These are phyloP conservation scores for Eleutherodactylus coqui DNA, from an alignment of 2,797 vertebrate species.

Conservation along the genomic window DNA sequence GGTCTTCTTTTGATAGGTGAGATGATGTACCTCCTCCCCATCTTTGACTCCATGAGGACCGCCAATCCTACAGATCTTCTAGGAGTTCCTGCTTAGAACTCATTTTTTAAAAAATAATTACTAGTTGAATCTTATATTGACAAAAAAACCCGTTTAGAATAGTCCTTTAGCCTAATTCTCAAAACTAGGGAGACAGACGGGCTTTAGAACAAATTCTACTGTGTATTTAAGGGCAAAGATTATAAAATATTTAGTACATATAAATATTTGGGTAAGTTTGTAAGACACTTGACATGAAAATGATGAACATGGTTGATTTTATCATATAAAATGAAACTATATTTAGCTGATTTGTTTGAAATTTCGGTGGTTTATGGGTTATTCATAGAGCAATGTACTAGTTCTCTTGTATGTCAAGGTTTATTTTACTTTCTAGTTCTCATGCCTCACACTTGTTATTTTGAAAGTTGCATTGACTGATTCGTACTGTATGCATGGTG, in stretches of 20 bases:
- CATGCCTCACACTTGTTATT: not conserved
- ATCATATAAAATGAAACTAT: not conserved
- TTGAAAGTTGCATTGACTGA: not conserved
- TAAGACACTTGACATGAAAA: not conserved
- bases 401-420: not conserved
- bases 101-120: too few relatives aligned
- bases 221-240: not conserved
- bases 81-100: not conserved
- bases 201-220: too few relatives aligned
- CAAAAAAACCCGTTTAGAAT: not conserved
- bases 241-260: not conserved
- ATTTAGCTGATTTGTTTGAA: constrained; percentile 6
- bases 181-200: not conserved
- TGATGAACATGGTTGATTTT: not conserved
- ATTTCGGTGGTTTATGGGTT: not conserved
- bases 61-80: not conserved
- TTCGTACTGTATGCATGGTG: not conserved
- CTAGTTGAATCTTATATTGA: not conserved
- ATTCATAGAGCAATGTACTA: not conserved
- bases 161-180: not conserved
- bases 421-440: not conserved
- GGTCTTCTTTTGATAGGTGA: too few relatives aligned
- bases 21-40: too few relatives aligned
- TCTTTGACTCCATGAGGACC: too few relatives aligned
- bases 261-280: not conserved